Evolutionary conservation across 2,113 vertebrate species (phyloP), one percentile per base, ranked within the genome.

Genomic region (Engraulis encrasicolus): DNA sequence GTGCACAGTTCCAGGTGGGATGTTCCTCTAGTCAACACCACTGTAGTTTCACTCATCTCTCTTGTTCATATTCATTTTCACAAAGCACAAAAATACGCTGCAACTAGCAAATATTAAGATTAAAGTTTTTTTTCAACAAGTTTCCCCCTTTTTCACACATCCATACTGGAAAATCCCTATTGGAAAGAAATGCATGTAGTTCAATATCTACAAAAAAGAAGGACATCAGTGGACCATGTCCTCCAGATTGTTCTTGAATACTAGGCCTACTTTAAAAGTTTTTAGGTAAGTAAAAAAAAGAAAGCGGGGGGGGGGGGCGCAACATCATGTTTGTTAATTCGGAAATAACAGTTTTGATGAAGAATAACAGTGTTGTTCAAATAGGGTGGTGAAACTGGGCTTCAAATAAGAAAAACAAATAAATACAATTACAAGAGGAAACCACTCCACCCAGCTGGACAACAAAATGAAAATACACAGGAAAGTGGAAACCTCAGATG

Each of bases 401-500:
- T 74, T 74, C 58, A 74, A 14, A 61, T 23, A 61, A 31, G 27
- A 74, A 34, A 74, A 74, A 74, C 82, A 66, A 79, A 81, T 50
- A 12, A 74, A 81, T 85, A 50, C 49, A 40, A 81, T 19, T 54
- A 17, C 52, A 34, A 14, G 78, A 78, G 71, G 61, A 66, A 80
- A 50, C 48, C 74, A 20, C 38, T 37, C 81, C 50, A 84, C 82
- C 74, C 82, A 79, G 1, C 45, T 20, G 23, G 37, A 12, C 23
- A 79, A 38, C 50, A 38, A 34, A 27, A 18, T 19, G 19, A 78
- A 78, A 49, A 12, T 58, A 36, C 66, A 74, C 2, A 74, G 15
- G 31, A 15, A 17, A 17, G 31, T 31, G 31, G 34, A 36, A 71
- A 34, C 5, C 27, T 27, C 40, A 38, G 12, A 17, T 19, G 20